Percentiles rank a stretch among this genome's conserved stretches.
These are phyloP conservation scores for Paracentrotus lividus DNA, from an alignment of 53 echinoderm and acorn worm genomes.

Conservation along the genomic window DNA sequence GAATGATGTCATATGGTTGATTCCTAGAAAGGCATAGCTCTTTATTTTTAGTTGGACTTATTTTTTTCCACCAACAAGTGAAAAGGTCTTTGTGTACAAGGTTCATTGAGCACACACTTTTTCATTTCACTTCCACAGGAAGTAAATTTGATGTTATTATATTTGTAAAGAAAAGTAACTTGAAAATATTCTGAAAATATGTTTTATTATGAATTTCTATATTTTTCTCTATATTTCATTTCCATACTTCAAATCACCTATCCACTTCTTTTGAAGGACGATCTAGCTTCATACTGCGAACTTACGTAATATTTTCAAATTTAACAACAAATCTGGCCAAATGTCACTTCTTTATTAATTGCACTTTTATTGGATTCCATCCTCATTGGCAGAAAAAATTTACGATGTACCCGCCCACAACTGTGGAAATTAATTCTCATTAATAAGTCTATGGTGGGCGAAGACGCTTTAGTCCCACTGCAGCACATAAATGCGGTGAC, in stretches of 20 bases:
- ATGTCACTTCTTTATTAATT: conserved; percentile 1
- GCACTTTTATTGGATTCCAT: not conserved
- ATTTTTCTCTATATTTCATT: too few relatives aligned
- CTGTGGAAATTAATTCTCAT: not conserved
- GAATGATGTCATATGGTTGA: not conserved
- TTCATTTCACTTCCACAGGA: not conserved
- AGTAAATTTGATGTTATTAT: not conserved
- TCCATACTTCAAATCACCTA: too few relatives aligned
- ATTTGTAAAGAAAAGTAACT: too few relatives aligned
- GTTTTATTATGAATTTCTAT: too few relatives aligned
- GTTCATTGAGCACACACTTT: not conserved
- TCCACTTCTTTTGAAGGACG: too few relatives aligned
- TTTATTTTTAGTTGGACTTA: not conserved
- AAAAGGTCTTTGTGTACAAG: conserved; percentile 4
- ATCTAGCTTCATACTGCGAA: too few relatives aligned
- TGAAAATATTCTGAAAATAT: too few relatives aligned
- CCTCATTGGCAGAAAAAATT: not conserved
- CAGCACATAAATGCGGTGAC: not conserved
- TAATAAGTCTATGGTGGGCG: conserved; percentile 34
- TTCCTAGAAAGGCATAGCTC: not conserved
- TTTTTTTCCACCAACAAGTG: too few relatives aligned
- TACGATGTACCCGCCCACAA: not conserved
- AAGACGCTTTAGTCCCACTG: not conserved
- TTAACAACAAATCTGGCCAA: not conserved
- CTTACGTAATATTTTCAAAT: not conserved